Conservation (phyloP, 2,113 vertebrate species). For the Anguilla rostrata region DNA sequence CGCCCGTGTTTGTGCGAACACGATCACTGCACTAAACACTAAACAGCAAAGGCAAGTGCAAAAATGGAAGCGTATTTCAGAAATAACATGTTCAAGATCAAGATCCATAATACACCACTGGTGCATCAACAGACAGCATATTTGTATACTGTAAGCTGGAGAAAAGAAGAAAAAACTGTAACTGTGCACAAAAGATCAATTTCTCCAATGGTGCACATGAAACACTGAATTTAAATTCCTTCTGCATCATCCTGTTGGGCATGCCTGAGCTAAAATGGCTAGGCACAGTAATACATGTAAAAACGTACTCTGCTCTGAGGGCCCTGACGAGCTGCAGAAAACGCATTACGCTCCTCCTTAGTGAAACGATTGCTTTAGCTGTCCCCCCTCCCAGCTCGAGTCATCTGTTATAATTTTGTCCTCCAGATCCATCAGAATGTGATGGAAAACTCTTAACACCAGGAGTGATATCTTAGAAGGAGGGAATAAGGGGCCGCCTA, state of each 20-base stretch:
- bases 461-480: constrained; percentile 22
- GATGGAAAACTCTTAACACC: constrained; percentile 41
- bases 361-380: constrained; percentile 31
- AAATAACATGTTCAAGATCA: background rate
- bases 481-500: no score
- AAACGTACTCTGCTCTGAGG: constrained; percentile 31
- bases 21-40: background rate
- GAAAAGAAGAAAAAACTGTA: background rate
- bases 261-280: constrained; percentile 39
- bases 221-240: constrained; percentile 6
- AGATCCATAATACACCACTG: background rate
- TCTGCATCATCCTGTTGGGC: background rate
- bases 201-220: background rate
- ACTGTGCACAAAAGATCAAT: background rate
- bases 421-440: constrained; percentile 38
- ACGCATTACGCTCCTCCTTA: constrained; percentile 49
- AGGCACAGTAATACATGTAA: constrained; percentile 33
- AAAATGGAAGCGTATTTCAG: background rate
- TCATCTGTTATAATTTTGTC: constrained; percentile 53
- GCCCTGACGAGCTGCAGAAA: constrained; percentile 37
- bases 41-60: background rate
- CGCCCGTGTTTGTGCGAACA: background rate
- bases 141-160: background rate
- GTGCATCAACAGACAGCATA: background rate
- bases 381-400: constrained; percentile 43